These are phyloP conservation scores for Limnothrissa miodon DNA, from an alignment of 2,113 vertebrate species.

Conservation along the genomic window DNA sequence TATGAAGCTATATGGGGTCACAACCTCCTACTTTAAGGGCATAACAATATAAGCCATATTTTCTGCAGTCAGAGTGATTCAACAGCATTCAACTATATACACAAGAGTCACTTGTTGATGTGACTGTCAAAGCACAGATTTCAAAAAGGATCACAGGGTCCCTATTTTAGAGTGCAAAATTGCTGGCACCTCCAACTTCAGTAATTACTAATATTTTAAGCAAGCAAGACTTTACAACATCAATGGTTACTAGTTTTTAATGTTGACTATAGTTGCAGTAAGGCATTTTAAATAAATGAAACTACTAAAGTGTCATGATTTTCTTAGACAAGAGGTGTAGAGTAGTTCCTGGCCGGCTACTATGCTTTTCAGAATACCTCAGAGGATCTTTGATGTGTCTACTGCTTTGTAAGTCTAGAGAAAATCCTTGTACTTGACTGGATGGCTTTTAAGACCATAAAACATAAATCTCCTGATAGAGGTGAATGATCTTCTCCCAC, in stretches of 20 bases:
- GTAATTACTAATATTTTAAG: neutral
- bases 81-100: neutral
- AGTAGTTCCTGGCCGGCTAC: no score
- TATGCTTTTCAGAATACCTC: no score
- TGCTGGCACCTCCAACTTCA: neutral
- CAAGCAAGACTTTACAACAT: neutral
- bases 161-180: constrained; percentile 6
- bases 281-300: no score
- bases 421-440: neutral
- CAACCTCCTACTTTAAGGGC: neutral
- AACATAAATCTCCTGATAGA: neutral
- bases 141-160: neutral
- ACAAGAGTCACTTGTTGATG: neutral
- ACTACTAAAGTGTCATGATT: no score
- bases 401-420: neutral
- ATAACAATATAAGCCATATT: neutral
- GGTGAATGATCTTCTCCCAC: neutral
- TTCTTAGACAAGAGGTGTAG: no score
- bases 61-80: neutral
- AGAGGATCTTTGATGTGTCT: neutral
- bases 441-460: neutral
- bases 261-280: no score
- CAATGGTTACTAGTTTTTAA: no score
- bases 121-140: neutral
- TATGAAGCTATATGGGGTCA: neutral